phyloP scores from a whole-genome alignment of 2,113 vertebrate species.

The Tetraodon nigroviridis region DNA sequence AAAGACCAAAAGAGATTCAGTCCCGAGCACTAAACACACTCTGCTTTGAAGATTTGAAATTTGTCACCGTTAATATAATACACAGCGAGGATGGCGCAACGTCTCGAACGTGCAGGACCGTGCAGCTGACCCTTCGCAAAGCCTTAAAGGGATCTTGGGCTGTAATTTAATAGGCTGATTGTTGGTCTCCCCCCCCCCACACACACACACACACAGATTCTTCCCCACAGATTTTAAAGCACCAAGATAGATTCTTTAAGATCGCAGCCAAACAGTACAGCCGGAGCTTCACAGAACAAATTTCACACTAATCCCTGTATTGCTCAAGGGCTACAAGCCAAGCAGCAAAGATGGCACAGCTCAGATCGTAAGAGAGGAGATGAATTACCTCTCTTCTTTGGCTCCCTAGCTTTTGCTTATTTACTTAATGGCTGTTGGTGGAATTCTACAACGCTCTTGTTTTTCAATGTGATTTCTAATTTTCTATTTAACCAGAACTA shows the following conservation, averaged over 20 bases:
- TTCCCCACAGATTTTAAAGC: slow-evolving; percentile 39
- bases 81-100: not conserved
- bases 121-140: slow-evolving; percentile 2
- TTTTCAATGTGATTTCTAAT: too few relatives aligned
- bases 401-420: not conserved
- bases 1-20: too few relatives aligned
- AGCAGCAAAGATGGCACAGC: slow-evolving; percentile 36
- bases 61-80: slow-evolving; percentile 14
- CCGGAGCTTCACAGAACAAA: slow-evolving; percentile 47
- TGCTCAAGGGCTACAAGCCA: slow-evolving; percentile 62
- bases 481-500: not conserved
- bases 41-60: too few relatives aligned
- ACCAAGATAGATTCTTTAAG: slow-evolving; percentile 45
- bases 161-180: slow-evolving; percentile 14
- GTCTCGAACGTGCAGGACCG: not conserved
- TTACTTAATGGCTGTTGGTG: not conserved
- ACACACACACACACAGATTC: too few relatives aligned
- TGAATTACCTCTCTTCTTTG: slow-evolving; percentile 19
- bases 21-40: too few relatives aligned
- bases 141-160: slow-evolving; percentile 14
- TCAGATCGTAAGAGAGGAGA: slow-evolving; percentile 29
- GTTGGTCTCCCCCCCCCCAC: not conserved
- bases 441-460: not conserved
- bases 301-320: slow-evolving; percentile 51
- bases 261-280: slow-evolving; percentile 35